Base-by-base conservation (phyloP, 2,888 invertebrate species). In the Synergus gifuensis region DNA sequence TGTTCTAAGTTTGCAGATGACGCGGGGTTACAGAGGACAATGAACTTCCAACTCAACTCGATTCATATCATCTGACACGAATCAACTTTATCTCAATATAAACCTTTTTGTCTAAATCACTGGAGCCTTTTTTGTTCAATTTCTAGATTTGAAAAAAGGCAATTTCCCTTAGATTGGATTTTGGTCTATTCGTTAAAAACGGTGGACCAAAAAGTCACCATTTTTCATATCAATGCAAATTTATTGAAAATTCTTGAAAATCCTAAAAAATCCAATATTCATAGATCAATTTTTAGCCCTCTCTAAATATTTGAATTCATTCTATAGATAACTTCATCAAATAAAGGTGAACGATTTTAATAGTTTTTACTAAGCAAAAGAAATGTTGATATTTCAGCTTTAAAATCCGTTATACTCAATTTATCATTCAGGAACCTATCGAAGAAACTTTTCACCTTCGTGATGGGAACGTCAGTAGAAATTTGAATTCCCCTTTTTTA, bases 1-100 rank as follows among this genome's bases (percentile, higher is more conserved):
- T 84, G 87, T 88, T 88, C 88, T 88, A 88, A 88, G 87, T 88
- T 87, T 87, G 87, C 87, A 85, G 87, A 85, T 84, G 86, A 84
- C 83, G 85, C 85, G 82, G 78, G 82, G 60, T 80, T 66, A 78
- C 42, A 54, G 83, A 83, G 86, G 85, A 86, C 86, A 85, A 87
- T 86, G 87, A 88, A 89, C 86, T 84, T 84, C 82, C 81, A 73
- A 58, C 28, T 58, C 28, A 67, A 66, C 73, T 76, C 63, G 73
- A 76, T 84, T 79, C 76, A 78, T 81, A 83, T 78, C 73, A 83
- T 78, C 73, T 73, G 60, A 36, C 16, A 62, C 44, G 8, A 12
- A 5, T 60, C 28, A 67, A 67, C 22, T 11, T 18, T 46, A 28
- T 14, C 22, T 28, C 22, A 14, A 22, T 5, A 14, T 60, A 40